Percentiles rank a stretch among this genome's conserved stretches.
phyloP scores from a whole-genome alignment of 35 echinoderm and acorn worm genomes.

The Patiria miniata region DNA sequence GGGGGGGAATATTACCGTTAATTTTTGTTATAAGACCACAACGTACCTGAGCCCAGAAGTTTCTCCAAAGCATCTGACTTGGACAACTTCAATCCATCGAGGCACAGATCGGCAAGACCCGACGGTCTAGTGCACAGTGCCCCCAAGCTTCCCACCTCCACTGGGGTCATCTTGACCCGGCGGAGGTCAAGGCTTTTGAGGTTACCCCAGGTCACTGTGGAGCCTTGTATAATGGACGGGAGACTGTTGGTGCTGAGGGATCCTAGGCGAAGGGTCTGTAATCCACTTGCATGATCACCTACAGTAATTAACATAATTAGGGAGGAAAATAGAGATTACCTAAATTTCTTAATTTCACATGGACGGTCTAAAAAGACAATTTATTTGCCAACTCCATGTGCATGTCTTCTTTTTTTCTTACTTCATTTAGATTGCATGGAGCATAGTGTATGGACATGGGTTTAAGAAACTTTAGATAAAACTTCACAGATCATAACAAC shows the following conservation, averaged over 20 bases:
- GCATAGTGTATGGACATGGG: too few relatives aligned
- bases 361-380: too few relatives aligned
- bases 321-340: too few relatives aligned
- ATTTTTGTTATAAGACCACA: too few relatives aligned
- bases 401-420: too few relatives aligned
- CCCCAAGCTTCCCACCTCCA: slow-evolving; percentile 24
- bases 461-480: too few relatives aligned
- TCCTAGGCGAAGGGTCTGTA: slow-evolving; percentile 18
- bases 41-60: not conserved
- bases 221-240: not conserved
- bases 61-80: slow-evolving; percentile 42
- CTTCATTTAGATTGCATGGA: too few relatives aligned
- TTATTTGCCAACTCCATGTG: too few relatives aligned
- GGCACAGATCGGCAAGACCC: slow-evolving; percentile 51
- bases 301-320: not conserved
- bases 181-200: slow-evolving; percentile 51
- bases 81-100: slow-evolving; percentile 66
- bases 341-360: too few relatives aligned
- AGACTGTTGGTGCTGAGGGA: slow-evolving; percentile 26
- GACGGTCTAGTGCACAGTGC: slow-evolving; percentile 19
- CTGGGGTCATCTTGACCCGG: slow-evolving; percentile 43
- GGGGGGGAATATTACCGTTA: too few relatives aligned
- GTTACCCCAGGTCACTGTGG: slow-evolving; percentile 2
- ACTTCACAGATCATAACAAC: too few relatives aligned
- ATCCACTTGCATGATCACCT: not conserved